Percentiles rank a stretch among this genome's conserved stretches.
Conservation (phyloP, 2,888 invertebrate genomes). For the Gryllus longicercus region DNA sequence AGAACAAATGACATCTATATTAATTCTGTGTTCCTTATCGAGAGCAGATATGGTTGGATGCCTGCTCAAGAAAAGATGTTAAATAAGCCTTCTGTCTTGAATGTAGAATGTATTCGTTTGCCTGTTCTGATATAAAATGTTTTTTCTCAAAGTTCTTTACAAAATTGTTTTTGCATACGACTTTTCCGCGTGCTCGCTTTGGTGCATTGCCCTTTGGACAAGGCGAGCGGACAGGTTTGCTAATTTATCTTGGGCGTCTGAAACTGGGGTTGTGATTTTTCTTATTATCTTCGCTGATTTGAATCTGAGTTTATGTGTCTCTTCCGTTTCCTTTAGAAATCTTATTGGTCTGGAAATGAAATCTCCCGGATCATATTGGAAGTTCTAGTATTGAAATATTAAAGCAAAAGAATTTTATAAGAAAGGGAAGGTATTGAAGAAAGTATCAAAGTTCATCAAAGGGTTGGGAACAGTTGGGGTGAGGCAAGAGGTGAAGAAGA, state of each 20-base stretch:
- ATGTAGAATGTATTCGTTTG: no score
- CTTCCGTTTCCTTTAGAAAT: background rate
- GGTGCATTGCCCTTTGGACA: no score
- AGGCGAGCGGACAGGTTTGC: no score
- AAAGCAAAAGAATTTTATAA: slow-evolving; percentile 18
- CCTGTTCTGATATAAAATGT: no score
- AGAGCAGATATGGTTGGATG: no score
- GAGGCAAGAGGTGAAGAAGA: background rate
- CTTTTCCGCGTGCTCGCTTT: no score
- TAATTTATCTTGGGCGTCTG: background rate
- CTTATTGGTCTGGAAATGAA: slow-evolving; percentile 17
- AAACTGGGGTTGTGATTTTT: background rate
- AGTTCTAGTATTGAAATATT: slow-evolving; percentile 8
- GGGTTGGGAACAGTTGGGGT: slow-evolving; percentile 4
- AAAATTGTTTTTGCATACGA: no score
- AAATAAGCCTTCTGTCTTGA: no score
- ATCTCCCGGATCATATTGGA: background rate
- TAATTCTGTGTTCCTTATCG: no score
- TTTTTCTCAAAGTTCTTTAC: no score
- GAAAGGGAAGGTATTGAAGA: slow-evolving; percentile 23
- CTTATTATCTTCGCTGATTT: slow-evolving; percentile 6
- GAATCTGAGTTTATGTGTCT: background rate
- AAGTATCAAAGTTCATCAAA: slow-evolving; percentile 24
- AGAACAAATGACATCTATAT: no score
- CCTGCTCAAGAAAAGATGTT: no score